Evolutionary conservation across 1,140 invertebrate genomes (phyloP).

Genomic region (Drosophila murphyi): DNA sequence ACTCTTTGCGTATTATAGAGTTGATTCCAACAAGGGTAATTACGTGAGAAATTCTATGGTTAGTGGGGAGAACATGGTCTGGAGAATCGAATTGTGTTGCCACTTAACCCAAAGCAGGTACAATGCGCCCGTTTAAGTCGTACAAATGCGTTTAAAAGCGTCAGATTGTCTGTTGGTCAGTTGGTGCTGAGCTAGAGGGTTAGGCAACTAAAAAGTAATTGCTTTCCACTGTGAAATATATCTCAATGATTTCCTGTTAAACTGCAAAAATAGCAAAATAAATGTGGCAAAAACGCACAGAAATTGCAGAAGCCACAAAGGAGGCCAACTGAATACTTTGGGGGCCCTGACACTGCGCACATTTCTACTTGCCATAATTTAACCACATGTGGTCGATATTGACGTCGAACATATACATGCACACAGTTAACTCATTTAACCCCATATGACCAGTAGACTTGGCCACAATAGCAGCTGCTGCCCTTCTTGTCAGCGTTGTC

Average conservation of each 20-base stretch:
- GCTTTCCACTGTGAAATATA: slow-evolving; percentile 73
- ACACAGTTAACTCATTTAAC: slow-evolving; percentile 64
- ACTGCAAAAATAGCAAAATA: slow-evolving; percentile 65
- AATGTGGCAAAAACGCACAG: slow-evolving; percentile 37
- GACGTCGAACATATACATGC: slow-evolving; percentile 38
- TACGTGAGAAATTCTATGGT: slow-evolving; percentile 32
- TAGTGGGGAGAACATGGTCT: slow-evolving; percentile 15
- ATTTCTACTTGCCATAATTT: slow-evolving; percentile 65
- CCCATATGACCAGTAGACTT: slow-evolving; percentile 65
- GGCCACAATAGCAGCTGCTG: slow-evolving; percentile 43
- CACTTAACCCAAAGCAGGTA: slow-evolving; percentile 30
- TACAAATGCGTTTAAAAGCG: slow-evolving; percentile 23
- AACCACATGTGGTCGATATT: slow-evolving; percentile 82
- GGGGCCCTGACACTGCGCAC: slow-evolving; percentile 15
- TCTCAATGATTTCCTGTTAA: slow-evolving; percentile 77
- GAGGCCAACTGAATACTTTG: slow-evolving; percentile 18
- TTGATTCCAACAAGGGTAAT: slow-evolving; percentile 12
- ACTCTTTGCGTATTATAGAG: slow-evolving; percentile 47
- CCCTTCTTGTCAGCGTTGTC: slow-evolving; percentile 30
- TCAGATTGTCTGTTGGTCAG: slow-evolving; percentile 23
- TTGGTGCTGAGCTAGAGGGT: slow-evolving; percentile 6
- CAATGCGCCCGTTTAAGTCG: slow-evolving; percentile 43
- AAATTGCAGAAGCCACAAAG: slow-evolving; percentile 29
- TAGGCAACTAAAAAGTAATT: slow-evolving; percentile 63
- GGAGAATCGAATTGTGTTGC: slow-evolving; percentile 47